Percentiles rank a stretch among this genome's conserved stretches.
Conservation (phyloP, 2,797 vertebrate species). For the Takifugu rubripes region DNA sequence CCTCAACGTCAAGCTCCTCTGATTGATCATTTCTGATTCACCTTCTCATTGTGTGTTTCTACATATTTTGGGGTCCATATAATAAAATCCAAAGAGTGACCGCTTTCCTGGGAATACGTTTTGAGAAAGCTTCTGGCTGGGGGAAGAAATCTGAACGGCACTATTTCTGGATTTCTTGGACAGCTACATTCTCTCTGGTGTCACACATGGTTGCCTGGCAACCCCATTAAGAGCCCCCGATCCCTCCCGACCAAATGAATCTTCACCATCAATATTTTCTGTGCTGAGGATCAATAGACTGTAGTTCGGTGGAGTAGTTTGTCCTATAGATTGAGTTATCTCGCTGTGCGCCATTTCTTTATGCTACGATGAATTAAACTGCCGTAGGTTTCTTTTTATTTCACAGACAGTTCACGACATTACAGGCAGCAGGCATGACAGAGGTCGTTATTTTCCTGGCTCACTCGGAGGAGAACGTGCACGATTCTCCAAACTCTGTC, state of each 20-base stretch:
- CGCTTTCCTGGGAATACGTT: conserved; percentile 2
- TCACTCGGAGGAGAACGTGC: not conserved
- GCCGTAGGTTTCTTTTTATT: no score
- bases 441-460: not conserved
- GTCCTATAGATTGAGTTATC: no score
- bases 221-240: conserved; percentile 4
- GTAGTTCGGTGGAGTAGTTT: no score
- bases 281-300: no score
- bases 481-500: not conserved
- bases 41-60: no score
- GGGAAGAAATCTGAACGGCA: conserved; percentile 12
- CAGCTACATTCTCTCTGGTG: conserved; percentile 1
- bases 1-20: no score
- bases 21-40: no score
- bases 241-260: no score
- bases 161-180: conserved; percentile 36
- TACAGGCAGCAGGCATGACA: not conserved
- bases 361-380: no score
- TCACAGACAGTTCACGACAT: not conserved
- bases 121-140: not conserved
- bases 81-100: not conserved
- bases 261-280: no score
- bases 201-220: conserved; percentile 31
- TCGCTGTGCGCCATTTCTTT: no score
- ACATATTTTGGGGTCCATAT: no score